Base-by-base conservation (phyloP, 2,797 vertebrate genomes). In the Leptatherina wallacei region DNA sequence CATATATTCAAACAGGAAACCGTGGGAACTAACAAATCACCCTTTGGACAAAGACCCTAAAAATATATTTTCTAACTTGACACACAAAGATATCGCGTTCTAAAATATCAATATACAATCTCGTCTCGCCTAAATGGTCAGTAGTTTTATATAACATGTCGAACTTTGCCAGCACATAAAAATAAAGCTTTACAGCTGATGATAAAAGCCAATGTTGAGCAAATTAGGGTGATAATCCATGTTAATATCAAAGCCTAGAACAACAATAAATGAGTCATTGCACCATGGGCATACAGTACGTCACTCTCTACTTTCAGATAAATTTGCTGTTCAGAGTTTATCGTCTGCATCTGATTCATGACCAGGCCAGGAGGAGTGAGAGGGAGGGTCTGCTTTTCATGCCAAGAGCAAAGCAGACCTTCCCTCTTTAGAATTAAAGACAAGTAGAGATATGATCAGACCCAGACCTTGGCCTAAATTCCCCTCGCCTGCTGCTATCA, bases 381-480 rank as follows among this genome's bases (percentile, higher is more conserved):
- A 71, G 71, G 61, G n/a, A 73, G 58, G 52, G 73, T 78, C 66
- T 72, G 62, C 68, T 66, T 77, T 79, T 76, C 55, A 69, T 49
- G 81, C 62, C 54, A 61, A 64, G 32, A 20, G 38, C 59, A 64
- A 36, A 68, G 9, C 33, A 51, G 64, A 49, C 29, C 47, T 63
- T 84, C 72, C 67, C 49, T 73, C 69, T 62, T 71, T 77, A 71
- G 63, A 80, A 76, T 81, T 71, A 69, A 70, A 77, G 78, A 89
- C 78, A 78, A 75, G 71, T 76, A 14, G 60, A 80, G 88, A 91
- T 88, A 35, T 56, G 60, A 88, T 90, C 87, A 16, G 71, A 65
- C 52, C 32, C 73, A 80, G 79, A 82, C 77, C 83, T 63, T 85
- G 88, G 81, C 76, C 88, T 42, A 77, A 71, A 86, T 86, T 80